Percentiles rank a stretch among this genome's conserved stretches.
Evolutionary conservation across 2,113 vertebrate genomes (phyloP).

Genomic region (Lates calcarifer): DNA sequence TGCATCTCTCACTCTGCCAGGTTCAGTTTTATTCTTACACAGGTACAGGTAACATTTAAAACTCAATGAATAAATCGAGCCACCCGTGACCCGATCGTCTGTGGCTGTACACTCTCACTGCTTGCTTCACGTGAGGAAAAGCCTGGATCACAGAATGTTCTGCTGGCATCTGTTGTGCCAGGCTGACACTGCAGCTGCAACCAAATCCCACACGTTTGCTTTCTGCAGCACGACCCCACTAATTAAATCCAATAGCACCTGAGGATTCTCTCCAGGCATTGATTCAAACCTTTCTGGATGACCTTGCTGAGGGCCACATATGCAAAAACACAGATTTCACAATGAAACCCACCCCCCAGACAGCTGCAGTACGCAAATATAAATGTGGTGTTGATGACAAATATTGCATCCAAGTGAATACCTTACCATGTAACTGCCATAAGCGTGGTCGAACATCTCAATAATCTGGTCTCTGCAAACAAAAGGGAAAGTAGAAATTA

Average conservation of each 20-base stretch:
- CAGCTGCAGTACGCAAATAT: neutral
- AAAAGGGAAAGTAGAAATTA: neutral
- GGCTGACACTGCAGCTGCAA: neutral
- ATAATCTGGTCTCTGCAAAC: conserved; percentile 84
- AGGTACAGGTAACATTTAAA: neutral
- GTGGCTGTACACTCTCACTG: neutral
- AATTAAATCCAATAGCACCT: neutral
- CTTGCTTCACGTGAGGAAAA: neutral
- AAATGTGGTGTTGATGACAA: neutral
- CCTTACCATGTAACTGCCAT: conserved; percentile 89
- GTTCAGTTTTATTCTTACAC: neutral
- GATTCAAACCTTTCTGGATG: neutral
- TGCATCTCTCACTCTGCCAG: neutral
- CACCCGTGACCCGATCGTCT: neutral
- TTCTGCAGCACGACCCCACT: neutral
- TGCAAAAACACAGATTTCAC: neutral
- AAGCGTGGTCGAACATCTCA: conserved; percentile 90
- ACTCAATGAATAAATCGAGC: neutral
- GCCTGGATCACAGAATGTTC: neutral
- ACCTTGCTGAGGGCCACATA: neutral
- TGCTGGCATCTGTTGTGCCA: neutral
- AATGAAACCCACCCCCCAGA: neutral
- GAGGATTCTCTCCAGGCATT: neutral
- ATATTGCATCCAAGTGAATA: neutral
- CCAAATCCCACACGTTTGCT: neutral